These are phyloP conservation scores for Bubo scandiacus DNA, from an alignment of 2,113 vertebrate species.

Conservation along the genomic window DNA sequence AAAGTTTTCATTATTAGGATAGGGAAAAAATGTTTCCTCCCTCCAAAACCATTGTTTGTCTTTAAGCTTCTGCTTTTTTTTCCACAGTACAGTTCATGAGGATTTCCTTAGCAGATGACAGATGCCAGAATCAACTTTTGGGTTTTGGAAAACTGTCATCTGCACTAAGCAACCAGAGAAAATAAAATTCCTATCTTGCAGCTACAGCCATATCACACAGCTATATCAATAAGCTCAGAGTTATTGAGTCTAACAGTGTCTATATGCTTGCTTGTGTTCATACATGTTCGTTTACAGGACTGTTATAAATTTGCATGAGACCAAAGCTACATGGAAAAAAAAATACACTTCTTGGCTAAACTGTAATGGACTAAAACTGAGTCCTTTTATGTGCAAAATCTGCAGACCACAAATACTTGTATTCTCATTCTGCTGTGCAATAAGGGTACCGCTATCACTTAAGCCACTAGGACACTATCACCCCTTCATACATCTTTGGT, in stretches of 20 bases:
- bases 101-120: background rate
- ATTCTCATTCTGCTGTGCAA: background rate
- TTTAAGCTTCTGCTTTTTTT: background rate
- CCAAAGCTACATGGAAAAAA: background rate
- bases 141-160: background rate
- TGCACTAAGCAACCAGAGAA: background rate
- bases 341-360: background rate
- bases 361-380: background rate
- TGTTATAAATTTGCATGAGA: background rate
- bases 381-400: background rate
- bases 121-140: background rate
- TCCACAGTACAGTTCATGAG: background rate
- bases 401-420: background rate
- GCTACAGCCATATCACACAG: background rate
- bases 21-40: background rate
- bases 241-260: background rate
- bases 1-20: background rate
- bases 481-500: rapidly evolving
- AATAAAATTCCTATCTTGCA: background rate
- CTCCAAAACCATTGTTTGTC: background rate
- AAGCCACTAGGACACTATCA: background rate
- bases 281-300: background rate
- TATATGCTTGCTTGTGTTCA: background rate
- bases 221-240: background rate
- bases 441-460: background rate